These are phyloP conservation scores for Eristalis tenax DNA, from an alignment of 2,888 invertebrate species.

Conservation along the genomic window DNA sequence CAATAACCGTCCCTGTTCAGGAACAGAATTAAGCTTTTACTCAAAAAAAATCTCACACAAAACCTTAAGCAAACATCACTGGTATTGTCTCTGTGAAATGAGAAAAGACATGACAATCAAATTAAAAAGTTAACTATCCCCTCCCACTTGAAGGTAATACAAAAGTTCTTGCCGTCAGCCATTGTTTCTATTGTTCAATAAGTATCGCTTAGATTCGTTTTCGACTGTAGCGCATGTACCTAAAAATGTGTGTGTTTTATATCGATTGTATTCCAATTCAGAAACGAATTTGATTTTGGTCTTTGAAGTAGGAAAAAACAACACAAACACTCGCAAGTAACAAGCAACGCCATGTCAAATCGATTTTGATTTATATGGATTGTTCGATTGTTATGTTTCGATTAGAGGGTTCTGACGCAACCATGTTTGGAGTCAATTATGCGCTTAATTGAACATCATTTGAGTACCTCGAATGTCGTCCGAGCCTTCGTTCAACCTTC, in stretches of 20 bases:
- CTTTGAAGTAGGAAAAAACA: background rate
- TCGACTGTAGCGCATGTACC: background rate
- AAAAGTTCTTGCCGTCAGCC: background rate
- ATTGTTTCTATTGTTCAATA: background rate
- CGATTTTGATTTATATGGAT: conserved; percentile 7
- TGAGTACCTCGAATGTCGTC: background rate
- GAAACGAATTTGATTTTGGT: background rate
- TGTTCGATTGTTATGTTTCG: conserved; percentile 7
- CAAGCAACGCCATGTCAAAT: background rate
- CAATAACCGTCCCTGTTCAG: background rate
- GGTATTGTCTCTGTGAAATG: background rate
- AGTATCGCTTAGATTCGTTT: background rate
- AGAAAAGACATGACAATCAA: background rate
- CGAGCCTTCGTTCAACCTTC: background rate
- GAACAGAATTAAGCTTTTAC: background rate
- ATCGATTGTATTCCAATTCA: background rate
- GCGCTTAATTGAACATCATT: conserved; percentile 15
- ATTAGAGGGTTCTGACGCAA: conserved; percentile 1
- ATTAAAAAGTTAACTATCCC: background rate
- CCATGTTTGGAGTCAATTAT: background rate
- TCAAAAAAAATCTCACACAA: background rate
- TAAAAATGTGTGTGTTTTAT: background rate
- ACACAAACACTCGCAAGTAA: background rate
- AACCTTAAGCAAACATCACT: background rate
- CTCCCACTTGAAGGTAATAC: background rate